Evolutionary conservation across 2,888 invertebrate species (phyloP), one percentile per base, ranked within the genome.

Genomic region (Chalcis sispes): DNA sequence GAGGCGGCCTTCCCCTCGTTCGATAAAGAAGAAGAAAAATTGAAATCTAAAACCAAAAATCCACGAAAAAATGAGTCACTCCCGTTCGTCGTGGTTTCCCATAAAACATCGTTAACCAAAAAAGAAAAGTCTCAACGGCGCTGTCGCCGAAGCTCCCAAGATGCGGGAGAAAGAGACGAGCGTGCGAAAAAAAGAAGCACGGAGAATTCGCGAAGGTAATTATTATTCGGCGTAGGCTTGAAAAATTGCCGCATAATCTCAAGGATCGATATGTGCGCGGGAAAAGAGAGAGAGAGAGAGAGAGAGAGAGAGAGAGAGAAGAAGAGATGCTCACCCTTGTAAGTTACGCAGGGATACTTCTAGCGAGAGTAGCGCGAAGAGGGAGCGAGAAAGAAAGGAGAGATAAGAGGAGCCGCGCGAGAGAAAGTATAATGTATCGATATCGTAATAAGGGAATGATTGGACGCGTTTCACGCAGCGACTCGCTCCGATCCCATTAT

Each of bases 391-490:
- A 62, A 59, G 15, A 61, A 58, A 46, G 52, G 56, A 25, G 64
- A 75, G 56, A 75, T 32, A 75, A 62, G 20, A 70, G 64, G 27
- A 36, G 48, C 23, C 1, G 70, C 66, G 81, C 23, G 61, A 48
- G 36, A 13, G 64, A 32, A 52, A 2, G 56, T n/a, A 83, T 87
- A 87, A 88, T 85, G 87, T 88, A 88, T 88, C 86, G 87, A 87
- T 86, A 87, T 84, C 84, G 85, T 87, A 88, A 88, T 88, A 88
- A 88, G 85, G 84, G 83, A 87, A 88, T 85, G 88, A 88, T 88
- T 87, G 87, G 86, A 84, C 85, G 83, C 81, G 85, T 83, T 84
- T 74, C n/a, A 67, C 27, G 48, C 58, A 46, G 25, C 10, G 36
- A 23, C 25, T 71, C 81, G 83, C 85, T 42, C 5, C 32, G 32